phyloP scores from a whole-genome alignment of 2,888 invertebrate species.

The Pogonocherus hispidulus region DNA sequence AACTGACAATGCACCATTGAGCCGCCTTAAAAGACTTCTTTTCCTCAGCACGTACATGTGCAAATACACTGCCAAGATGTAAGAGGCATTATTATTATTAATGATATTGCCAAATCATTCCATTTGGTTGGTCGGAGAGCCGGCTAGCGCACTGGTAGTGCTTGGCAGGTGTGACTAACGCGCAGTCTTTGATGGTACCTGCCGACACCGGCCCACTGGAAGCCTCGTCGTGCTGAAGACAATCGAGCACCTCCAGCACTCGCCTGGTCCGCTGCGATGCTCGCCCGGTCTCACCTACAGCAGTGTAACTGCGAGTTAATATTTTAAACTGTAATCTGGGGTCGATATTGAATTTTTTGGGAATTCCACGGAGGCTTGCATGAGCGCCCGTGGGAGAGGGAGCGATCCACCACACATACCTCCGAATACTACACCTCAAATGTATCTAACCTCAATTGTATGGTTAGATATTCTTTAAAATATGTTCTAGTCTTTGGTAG shows the following conservation, averaged over 20 bases:
- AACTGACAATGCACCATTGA: neutral
- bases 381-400: neutral
- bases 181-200: constrained; percentile 62
- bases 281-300: constrained; percentile 65
- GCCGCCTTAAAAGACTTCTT: neutral
- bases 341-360: constrained; percentile 63
- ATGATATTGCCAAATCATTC: constrained; percentile 68
- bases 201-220: constrained; percentile 64
- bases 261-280: constrained; percentile 53
- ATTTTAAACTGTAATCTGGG: constrained; percentile 66
- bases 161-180: constrained; percentile 70
- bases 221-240: constrained; percentile 4
- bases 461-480: too few species aligned
- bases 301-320: constrained; percentile 65
- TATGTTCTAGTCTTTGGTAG: too few species aligned
- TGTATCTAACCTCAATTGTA: too few species aligned
- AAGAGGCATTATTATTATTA: constrained; percentile 60
- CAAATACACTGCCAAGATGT: constrained; percentile 59
- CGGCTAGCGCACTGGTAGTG: constrained; percentile 60
- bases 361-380: constrained; percentile 53
- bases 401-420: too few species aligned
- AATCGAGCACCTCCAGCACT: constrained; percentile 6
- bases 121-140: constrained; percentile 62
- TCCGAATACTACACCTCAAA: too few species aligned
- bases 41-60: constrained; percentile 43